Evolutionary conservation across 2,113 vertebrate species (phyloP), one percentile per base, ranked within the genome.

Genomic region (Proterorhinus semilunaris): DNA sequence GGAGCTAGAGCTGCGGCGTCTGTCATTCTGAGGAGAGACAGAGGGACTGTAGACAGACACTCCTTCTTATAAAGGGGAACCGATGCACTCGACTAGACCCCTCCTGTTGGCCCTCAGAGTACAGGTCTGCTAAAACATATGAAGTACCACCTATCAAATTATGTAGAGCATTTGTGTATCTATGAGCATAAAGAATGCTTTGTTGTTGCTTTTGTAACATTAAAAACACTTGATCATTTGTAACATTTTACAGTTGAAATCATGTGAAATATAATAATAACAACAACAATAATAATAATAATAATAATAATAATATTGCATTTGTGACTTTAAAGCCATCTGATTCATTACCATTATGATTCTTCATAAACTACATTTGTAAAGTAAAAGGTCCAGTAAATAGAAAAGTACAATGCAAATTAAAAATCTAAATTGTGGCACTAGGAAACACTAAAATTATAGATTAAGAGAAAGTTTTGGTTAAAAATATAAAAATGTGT

Each of bases 11-110:
- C 45, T 70, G 63, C 10, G 69, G 70, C 8, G 64, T 75, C 71
- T 65, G 77, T 68, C 78, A 83, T 86, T 63, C 77, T 81, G 64
- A 27, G 71, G 65, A 76, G 10, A 75, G 64, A 72, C 58, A 83
- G 65, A 79, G 62, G 81, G 54, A 74, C 67, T 69, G 50, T 21
- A 75, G 79, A 74, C 58, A n/a, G 59, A 84, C 83, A 58, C 78
- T 75, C 78, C 84, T 80, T 82, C 80, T 93, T 91, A 91, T 91
- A 91, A 91, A 89, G 90, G 87, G 89, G 85, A 83, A 84, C 81
- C 54, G 10, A 52, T 63, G 63, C 59, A 79, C 59, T 75, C 78
- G 53, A 79, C 65, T 78, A 78, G 47, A 76, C 83, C 75, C 55
- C 69, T 36, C 65, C 73, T 9, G 43, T 66, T 51, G 72, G 61